Conservation (phyloP, 2,888 invertebrate species). For the Galeopsomyia nigrocyanea region DNA sequence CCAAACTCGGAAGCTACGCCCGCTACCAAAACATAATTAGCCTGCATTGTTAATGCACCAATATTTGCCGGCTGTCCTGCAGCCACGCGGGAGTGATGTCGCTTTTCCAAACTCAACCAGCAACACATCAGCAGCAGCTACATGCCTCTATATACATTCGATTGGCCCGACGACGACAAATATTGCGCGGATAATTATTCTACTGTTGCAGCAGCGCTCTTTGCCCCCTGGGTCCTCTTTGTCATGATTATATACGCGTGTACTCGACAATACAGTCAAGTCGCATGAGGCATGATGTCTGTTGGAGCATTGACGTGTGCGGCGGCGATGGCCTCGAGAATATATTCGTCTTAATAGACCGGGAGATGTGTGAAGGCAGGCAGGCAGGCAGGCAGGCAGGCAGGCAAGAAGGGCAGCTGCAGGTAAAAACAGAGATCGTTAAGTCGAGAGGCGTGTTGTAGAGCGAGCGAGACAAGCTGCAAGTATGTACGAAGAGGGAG, state of each 20-base stretch:
- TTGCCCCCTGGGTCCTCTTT: too few relatives aligned
- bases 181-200: too few relatives aligned
- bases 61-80: conserved; percentile 68
- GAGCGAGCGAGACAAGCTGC: conserved; percentile 59
- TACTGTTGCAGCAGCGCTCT: too few relatives aligned
- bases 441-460: conserved; percentile 52
- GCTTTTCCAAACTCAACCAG: too few relatives aligned
- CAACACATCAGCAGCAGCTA: conserved; percentile 47
- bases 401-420: conserved; percentile 1
- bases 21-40: conserved; percentile 69
- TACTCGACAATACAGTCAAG: background rate
- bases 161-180: too few relatives aligned
- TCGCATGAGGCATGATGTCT: conserved; percentile 10
- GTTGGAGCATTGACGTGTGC: conserved; percentile 5
- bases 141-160: conserved; percentile 31
- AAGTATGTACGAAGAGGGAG: conserved; percentile 30
- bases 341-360: conserved; percentile 14
- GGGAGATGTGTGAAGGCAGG: background rate
- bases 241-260: too few relatives aligned
- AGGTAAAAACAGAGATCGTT: conserved; percentile 52
- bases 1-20: conserved; percentile 58
- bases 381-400: conserved; percentile 13
- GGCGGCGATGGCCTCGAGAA: background rate
- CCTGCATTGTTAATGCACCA: conserved; percentile 69
- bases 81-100: conserved; percentile 38